These are phyloP conservation scores for Sebastes elongatus DNA, from an alignment of 2,797 vertebrate genomes.

Conservation along the genomic window DNA sequence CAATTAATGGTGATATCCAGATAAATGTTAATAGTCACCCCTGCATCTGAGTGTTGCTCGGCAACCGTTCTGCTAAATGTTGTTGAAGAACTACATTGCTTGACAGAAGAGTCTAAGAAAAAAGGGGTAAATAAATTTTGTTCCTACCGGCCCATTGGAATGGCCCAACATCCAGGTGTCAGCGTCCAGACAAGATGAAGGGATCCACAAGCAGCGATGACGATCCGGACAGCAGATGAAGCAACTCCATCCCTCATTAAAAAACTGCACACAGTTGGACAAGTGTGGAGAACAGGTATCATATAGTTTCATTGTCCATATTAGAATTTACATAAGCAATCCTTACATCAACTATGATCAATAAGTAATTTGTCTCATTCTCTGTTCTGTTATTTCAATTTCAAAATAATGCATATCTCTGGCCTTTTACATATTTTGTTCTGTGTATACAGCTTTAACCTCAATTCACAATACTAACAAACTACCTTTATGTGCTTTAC, in stretches of 20 bases:
- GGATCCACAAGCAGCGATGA: not conserved
- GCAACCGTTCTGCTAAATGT: not conserved
- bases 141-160: not conserved
- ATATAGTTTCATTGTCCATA: not conserved
- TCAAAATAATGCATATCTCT: not conserved
- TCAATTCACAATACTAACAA: not conserved
- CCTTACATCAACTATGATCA: not conserved
- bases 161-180: not conserved
- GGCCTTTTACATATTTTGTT: not conserved
- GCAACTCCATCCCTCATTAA: not conserved
- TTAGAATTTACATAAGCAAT: not conserved
- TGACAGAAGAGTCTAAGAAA: not conserved
- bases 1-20: not conserved
- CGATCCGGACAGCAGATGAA: not conserved
- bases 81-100: not conserved
- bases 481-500: not conserved
- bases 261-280: not conserved
- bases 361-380: not conserved
- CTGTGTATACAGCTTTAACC: not conserved
- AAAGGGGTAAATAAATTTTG: not conserved
- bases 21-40: not conserved
- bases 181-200: not conserved
- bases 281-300: not conserved
- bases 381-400: not conserved
- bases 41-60: too few relatives aligned